Conservation (phyloP, 2,888 invertebrate species). For the Synergus laeviventris region DNA sequence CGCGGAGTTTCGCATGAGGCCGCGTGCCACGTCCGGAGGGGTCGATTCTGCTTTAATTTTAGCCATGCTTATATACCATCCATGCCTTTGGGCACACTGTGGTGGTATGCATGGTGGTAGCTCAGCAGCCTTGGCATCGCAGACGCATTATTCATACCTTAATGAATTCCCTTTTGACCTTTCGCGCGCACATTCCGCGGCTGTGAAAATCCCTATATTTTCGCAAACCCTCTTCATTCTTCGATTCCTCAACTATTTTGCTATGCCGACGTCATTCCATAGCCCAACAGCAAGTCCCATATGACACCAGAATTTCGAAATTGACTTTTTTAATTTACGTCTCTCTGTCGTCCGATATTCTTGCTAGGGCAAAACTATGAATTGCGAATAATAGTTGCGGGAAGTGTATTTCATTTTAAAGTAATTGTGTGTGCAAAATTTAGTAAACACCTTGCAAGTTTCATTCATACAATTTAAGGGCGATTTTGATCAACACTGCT, state of each 20-base stretch:
- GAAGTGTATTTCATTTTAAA: no score
- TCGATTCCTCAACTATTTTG: conserved; percentile 19
- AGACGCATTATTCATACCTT: conserved; percentile 75
- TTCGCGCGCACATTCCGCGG: conserved; percentile 54
- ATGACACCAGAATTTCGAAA: not conserved
- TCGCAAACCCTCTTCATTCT: conserved; percentile 45
- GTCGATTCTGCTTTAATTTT: conserved; percentile 72
- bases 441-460: no score
- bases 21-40: conserved; percentile 52
- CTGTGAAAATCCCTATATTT: conserved; percentile 53
- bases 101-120: conserved; percentile 69
- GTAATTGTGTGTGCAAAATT: no score
- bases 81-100: conserved; percentile 67
- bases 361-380: no score
- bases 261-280: not conserved
- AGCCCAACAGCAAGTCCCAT: no score
- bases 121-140: conserved; percentile 73
- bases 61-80: conserved; percentile 64
- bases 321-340: not conserved
- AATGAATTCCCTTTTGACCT: conserved; percentile 72
- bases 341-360: no score
- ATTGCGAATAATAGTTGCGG: no score
- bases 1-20: conserved; percentile 46
- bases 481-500: not conserved
- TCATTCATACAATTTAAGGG: not conserved